Percentiles rank a stretch among this genome's conserved stretches.
These are phyloP conservation scores for Percina caprodes DNA, from an alignment of 2,113 vertebrate genomes.

Conservation along the genomic window DNA sequence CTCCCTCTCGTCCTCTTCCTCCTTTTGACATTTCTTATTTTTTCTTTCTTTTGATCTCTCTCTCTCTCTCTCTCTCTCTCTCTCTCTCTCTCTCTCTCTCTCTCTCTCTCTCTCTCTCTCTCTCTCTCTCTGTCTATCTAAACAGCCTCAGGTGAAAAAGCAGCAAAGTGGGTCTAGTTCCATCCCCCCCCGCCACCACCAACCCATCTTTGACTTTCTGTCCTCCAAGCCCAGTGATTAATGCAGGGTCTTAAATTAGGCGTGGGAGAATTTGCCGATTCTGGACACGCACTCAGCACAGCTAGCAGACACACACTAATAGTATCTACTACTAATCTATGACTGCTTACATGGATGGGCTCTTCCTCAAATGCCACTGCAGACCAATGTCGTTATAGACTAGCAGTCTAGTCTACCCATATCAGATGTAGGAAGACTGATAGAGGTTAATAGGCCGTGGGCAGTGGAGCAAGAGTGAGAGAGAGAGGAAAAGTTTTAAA, in stretches of 20 bases:
- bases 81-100: constrained; percentile 2
- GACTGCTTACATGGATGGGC: constrained; percentile 79
- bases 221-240: constrained; percentile 82
- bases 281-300: constrained; percentile 70
- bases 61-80: constrained; percentile 38
- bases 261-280: constrained; percentile 81
- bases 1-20: constrained; percentile 56
- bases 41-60: constrained; percentile 62
- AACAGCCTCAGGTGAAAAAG: constrained; percentile 86
- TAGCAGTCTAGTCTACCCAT: constrained; percentile 68
- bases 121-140: constrained; percentile 75
- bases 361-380: constrained; percentile 81
- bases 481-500: constrained; percentile 58
- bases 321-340: constrained; percentile 82
- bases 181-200: constrained; percentile 46
- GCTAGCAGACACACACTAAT: constrained; percentile 76
- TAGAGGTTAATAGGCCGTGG: constrained; percentile 70
- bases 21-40: constrained; percentile 38
- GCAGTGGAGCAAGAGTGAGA: constrained; percentile 37
- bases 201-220: constrained; percentile 84
- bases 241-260: constrained; percentile 83
- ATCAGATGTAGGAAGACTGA: constrained; percentile 79
- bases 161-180: constrained; percentile 67
- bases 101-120: constrained; percentile 1
- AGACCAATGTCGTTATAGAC: constrained; percentile 74